Percentiles rank a stretch among this genome's conserved stretches.
Evolutionary conservation across 2,888 invertebrate species (phyloP).

Genomic region (Trileptium ribeirensis): DNA sequence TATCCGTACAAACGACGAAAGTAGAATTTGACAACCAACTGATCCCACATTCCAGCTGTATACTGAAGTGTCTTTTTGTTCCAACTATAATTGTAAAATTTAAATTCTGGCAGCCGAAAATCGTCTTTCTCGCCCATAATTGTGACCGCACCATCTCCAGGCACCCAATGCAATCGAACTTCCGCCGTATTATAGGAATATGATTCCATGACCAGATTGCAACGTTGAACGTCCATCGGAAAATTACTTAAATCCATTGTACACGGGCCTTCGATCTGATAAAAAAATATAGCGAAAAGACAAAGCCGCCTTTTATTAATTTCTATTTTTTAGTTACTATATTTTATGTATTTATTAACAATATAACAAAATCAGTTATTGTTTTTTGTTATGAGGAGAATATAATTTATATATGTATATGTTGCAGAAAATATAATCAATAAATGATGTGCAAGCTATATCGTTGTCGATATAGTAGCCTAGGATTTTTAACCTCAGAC

Average conservation of each 20-base stretch:
- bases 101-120: conserved; percentile 40
- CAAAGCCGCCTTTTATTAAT: background rate
- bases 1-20: conserved; percentile 49
- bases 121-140: conserved; percentile 35
- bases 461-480: too few relatives aligned
- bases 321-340: too few relatives aligned
- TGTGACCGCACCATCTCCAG: conserved; percentile 45
- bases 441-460: too few relatives aligned
- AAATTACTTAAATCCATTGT: conserved; percentile 44
- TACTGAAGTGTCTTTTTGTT: conserved; percentile 45
- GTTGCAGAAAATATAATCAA: too few relatives aligned
- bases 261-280: conserved; percentile 42
- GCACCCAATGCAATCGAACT: conserved; percentile 48
- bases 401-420: too few relatives aligned
- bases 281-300: background rate
- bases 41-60: conserved; percentile 50
- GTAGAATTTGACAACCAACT: conserved; percentile 46
- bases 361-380: too few relatives aligned
- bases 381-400: too few relatives aligned
- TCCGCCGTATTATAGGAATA: conserved; percentile 51
- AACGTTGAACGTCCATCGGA: conserved; percentile 49
- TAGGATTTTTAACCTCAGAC: too few relatives aligned
- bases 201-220: conserved; percentile 48
- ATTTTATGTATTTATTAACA: too few relatives aligned
- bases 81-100: conserved; percentile 43